phyloP scores from a whole-genome alignment of 2,113 vertebrate genomes.

The Zapus hudsonius region DNA sequence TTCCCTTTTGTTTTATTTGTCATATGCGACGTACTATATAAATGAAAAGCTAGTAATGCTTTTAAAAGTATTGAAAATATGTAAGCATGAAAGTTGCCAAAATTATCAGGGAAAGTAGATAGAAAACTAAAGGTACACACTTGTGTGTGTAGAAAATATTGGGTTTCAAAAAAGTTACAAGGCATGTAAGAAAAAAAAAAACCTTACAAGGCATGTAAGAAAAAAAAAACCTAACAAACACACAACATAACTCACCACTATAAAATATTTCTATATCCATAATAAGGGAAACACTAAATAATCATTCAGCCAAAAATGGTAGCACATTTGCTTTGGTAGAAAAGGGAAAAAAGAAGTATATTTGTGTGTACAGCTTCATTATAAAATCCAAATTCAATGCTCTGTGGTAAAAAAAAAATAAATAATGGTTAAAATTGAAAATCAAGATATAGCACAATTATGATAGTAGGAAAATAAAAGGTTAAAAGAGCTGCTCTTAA shows the following conservation, averaged over 20 bases:
- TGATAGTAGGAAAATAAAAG: not conserved
- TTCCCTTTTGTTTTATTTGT: not conserved
- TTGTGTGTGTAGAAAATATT: not conserved
- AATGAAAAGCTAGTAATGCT: not conserved
- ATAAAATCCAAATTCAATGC: not conserved
- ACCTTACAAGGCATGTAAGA: not conserved
- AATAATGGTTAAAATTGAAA: conserved; percentile 32
- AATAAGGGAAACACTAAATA: conserved; percentile 33
- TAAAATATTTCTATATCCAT: not conserved
- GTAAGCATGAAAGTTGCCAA: not conserved
- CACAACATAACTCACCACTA: not conserved
- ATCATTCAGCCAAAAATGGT: conserved; percentile 17
- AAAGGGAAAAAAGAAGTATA: not conserved
- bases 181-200: not conserved
- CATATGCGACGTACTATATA: not conserved
- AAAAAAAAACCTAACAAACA: not conserved
- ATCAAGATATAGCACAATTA: not conserved
- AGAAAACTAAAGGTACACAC: not conserved
- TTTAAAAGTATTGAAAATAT: not conserved
- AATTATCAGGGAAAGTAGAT: not conserved
- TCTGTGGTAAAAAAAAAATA: conserved; percentile 35
- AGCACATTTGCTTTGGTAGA: not conserved
- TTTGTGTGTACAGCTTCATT: not conserved
- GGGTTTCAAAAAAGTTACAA: not conserved
- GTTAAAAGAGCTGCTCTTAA: not conserved